Evolutionary conservation across 2,113 vertebrate genomes (phyloP).

Genomic region (Xiphophorus couchianus): DNA sequence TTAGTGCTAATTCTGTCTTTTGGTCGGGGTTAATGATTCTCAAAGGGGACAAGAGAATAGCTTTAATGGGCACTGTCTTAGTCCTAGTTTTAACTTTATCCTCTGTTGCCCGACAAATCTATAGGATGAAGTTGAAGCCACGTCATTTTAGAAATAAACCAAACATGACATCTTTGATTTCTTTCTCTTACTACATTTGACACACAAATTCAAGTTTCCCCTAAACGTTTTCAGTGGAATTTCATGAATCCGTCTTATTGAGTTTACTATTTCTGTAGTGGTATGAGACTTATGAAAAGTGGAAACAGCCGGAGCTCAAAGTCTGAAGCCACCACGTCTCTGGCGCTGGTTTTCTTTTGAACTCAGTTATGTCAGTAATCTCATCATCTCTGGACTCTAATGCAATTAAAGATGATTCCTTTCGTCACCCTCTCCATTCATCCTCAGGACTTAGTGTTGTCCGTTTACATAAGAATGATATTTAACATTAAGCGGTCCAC

Average conservation of each 20-base stretch:
- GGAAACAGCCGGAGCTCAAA: conserved; percentile 11
- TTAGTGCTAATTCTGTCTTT: conserved; percentile 60
- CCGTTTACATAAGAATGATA: conserved; percentile 66
- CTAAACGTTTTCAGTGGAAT: conserved; percentile 16
- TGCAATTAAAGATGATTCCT: conserved; percentile 70
- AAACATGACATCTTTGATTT: neutral
- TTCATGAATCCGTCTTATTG: conserved; percentile 2
- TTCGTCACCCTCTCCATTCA: conserved; percentile 60
- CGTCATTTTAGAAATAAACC: neutral
- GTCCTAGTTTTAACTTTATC: conserved; percentile 28
- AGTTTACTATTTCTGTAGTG: conserved; percentile 30
- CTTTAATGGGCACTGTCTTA: neutral
- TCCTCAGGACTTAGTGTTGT: conserved; percentile 48
- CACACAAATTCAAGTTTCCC: conserved; percentile 4
- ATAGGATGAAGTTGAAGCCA: conserved; percentile 15
- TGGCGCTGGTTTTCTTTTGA: conserved; percentile 34
- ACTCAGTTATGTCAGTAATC: conserved; percentile 68
- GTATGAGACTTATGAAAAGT: conserved; percentile 30
- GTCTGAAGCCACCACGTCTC: conserved; percentile 37
- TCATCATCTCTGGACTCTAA: conserved; percentile 70
- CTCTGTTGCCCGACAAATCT: conserved; percentile 3
- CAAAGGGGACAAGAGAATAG: conserved; percentile 11
- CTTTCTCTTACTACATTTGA: conserved; percentile 18
- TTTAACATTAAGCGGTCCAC: conserved; percentile 55
- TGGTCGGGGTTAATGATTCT: conserved; percentile 27